These are phyloP conservation scores for Schizotus pectinicornis DNA, from an alignment of 2,888 invertebrate species.

Conservation along the genomic window DNA sequence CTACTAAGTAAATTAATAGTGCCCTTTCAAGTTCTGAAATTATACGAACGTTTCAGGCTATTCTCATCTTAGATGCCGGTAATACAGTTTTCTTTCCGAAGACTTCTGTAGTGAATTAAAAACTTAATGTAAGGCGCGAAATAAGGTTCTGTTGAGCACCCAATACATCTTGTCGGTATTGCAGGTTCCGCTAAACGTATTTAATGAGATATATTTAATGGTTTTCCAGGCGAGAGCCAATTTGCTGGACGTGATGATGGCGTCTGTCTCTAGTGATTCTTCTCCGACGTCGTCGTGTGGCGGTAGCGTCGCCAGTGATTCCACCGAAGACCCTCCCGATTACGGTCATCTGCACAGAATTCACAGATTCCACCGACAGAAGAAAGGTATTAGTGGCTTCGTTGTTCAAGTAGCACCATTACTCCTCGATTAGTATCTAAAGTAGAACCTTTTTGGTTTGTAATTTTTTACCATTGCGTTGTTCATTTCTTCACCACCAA, in stretches of 20 bases:
- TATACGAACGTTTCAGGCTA: no score
- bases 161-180: no score
- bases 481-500: neutral
- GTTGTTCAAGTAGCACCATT: neutral
- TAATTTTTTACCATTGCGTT: neutral
- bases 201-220: no score
- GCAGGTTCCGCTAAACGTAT: no score
- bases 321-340: constrained; percentile 65
- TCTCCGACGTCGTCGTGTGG: constrained; percentile 71
- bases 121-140: no score
- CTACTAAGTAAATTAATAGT: no score
- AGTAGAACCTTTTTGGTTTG: neutral
- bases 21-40: no score
- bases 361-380: constrained; percentile 75
- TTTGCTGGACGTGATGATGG: constrained; percentile 78
- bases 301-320: constrained; percentile 67
- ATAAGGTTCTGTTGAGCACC: no score
- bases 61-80: no score
- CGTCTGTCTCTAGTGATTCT: constrained; percentile 70
- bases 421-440: neutral
- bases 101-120: no score
- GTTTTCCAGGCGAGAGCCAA: constrained; percentile 72
- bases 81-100: neutral
- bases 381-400: constrained; percentile 66
- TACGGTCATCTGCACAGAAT: constrained; percentile 74